A percentile compares a stretch with the other conserved stretches of the same genome.
phyloP scores from a whole-genome alignment of 2,797 vertebrate species.

The Vultur gryphus region DNA sequence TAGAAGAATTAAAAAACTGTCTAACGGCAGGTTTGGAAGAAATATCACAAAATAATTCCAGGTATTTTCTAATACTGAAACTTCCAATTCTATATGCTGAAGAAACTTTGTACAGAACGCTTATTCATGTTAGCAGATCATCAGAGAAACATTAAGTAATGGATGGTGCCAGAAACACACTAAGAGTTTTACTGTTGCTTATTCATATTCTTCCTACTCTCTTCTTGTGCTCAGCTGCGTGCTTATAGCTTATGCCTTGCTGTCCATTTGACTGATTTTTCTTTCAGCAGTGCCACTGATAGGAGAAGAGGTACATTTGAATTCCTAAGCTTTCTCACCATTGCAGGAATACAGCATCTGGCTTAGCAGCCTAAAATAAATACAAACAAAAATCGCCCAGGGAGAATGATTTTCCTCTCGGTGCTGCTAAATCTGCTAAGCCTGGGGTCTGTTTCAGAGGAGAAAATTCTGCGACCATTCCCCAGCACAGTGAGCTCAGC shows the following conservation, averaged over 20 bases:
- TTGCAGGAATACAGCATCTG: neutral
- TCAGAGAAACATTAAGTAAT: neutral
- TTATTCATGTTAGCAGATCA: neutral
- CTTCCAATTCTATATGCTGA: neutral
- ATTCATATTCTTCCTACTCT: neutral
- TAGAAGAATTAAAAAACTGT: neutral
- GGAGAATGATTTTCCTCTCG: neutral
- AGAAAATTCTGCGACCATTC: neutral
- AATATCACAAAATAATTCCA: neutral
- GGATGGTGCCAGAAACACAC: neutral
- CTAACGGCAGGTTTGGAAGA: neutral
- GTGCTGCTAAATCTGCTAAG: neutral
- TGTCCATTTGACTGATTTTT: neutral
- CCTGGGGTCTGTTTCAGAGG: neutral
- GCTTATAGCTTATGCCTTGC: neutral
- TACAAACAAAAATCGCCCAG: neutral
- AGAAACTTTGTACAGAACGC: neutral
- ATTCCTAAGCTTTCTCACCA: neutral
- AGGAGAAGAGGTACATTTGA: neutral
- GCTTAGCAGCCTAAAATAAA: neutral
- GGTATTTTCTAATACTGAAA: neutral
- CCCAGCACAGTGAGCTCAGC: neutral
- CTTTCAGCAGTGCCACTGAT: neutral
- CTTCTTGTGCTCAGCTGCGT: neutral
- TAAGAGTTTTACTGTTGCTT: neutral